phyloP scores from a whole-genome alignment of 2,888 invertebrate genomes.

The Drosophila neotestacea region DNA sequence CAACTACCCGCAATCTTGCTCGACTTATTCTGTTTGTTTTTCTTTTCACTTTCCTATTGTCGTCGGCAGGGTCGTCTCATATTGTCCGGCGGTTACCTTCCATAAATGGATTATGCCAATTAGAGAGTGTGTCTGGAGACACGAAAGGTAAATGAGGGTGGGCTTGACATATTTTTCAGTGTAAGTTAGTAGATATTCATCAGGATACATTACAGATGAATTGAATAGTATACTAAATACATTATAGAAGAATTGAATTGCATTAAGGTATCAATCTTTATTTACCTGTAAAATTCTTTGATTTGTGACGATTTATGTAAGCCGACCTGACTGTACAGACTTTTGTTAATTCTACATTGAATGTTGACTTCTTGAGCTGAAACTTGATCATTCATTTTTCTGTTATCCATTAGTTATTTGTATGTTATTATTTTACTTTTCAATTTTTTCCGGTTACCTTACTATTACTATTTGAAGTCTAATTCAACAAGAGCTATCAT shows the following conservation, averaged over 20 bases:
- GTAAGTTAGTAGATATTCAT: constrained; percentile 5
- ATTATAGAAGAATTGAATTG: constrained; percentile 19
- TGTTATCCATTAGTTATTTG: not conserved
- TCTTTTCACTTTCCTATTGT: constrained; percentile 34
- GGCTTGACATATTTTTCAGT: constrained; percentile 21
- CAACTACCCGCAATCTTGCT: constrained; percentile 55
- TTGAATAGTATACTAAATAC: constrained; percentile 5
- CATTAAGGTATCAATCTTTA: too few species aligned
- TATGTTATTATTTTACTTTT: constrained; percentile 3
- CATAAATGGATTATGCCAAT: constrained; percentile 85
- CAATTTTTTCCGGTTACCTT: not conserved
- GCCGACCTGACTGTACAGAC: too few species aligned
- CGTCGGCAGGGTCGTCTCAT: constrained; percentile 46
- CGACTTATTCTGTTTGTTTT: constrained; percentile 46
- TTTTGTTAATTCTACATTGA: not conserved
- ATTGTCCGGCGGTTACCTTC: constrained; percentile 68
- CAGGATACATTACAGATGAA: not conserved
- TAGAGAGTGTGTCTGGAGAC: constrained; percentile 69
- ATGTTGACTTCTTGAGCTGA: too few species aligned
- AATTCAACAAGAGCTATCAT: constrained; percentile 69
- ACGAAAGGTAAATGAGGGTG: constrained; percentile 1
- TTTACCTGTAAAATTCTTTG: not conserved
- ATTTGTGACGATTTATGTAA: too few species aligned
- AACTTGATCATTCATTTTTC: too few species aligned
- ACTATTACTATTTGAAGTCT: constrained; percentile 46